Evolutionary conservation across 2,797 vertebrate genomes (phyloP).

Genomic region (Parotocinclus haroldoi): DNA sequence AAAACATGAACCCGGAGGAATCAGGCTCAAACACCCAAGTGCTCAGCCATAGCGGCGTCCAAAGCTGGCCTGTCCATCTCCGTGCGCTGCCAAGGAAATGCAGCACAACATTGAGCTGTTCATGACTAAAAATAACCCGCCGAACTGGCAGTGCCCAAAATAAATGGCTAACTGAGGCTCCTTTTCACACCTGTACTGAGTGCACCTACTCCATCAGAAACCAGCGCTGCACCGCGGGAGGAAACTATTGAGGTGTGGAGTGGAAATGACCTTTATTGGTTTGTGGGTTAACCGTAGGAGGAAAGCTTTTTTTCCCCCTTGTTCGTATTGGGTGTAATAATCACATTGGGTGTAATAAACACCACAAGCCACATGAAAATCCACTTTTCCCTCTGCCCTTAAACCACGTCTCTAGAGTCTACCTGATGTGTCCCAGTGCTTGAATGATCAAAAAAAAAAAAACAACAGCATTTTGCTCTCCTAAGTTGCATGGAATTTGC

Average conservation of each 20-base stretch:
- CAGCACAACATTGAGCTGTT: conserved; percentile 50
- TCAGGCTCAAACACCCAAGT: conserved; percentile 34
- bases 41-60: conserved; percentile 38
- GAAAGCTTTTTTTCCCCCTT: conserved; percentile 28
- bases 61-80: conserved; percentile 32
- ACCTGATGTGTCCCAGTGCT: not conserved
- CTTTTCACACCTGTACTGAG: conserved; percentile 46
- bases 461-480: conserved; percentile 3
- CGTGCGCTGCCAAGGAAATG: conserved; percentile 45
- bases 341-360: conserved; percentile 24
- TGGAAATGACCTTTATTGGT: conserved; percentile 32
- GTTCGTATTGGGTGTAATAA: conserved; percentile 28
- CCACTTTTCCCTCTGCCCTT: not conserved
- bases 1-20: conserved; percentile 37
- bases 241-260: conserved; percentile 14
- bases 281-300: conserved; percentile 31
- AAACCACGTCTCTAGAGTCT: not conserved
- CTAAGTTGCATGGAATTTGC: not conserved
- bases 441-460: not conserved
- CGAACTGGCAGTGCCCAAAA: conserved; percentile 40
- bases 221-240: conserved; percentile 22
- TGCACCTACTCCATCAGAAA: conserved; percentile 19
- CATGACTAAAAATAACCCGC: conserved; percentile 50
- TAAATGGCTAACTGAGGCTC: conserved; percentile 42
- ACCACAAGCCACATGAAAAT: conserved; percentile 36